These are phyloP conservation scores for Vireo altiloquus DNA, from an alignment of 2,113 vertebrate genomes.

Conservation along the genomic window DNA sequence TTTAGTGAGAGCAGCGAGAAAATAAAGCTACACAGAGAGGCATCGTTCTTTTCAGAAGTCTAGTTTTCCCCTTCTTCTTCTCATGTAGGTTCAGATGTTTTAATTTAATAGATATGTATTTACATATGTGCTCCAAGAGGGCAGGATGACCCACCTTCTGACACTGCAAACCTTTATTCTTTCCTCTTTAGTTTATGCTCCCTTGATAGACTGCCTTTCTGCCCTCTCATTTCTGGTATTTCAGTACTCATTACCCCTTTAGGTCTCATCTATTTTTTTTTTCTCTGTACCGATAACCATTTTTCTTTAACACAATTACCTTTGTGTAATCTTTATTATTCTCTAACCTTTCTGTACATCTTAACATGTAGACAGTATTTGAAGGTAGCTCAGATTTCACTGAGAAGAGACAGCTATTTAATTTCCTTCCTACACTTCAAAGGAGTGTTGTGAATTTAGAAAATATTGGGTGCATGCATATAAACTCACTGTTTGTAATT, in stretches of 20 bases:
- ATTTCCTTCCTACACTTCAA: conserved; percentile 2
- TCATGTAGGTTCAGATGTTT: background rate
- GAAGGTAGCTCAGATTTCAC: background rate
- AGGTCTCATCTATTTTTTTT: background rate
- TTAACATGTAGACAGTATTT: background rate
- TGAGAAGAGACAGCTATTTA: background rate
- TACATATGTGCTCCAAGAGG: background rate
- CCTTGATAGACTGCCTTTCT: background rate
- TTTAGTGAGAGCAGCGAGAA: background rate
- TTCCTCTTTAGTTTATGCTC: background rate
- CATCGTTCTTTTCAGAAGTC: background rate
- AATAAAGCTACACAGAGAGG: background rate
- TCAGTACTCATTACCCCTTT: background rate
- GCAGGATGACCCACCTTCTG: background rate
- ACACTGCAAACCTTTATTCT: background rate
- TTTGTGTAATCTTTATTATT: background rate
- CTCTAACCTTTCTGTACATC: background rate
- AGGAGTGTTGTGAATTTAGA: background rate
- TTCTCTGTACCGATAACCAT: background rate
- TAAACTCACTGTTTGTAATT: background rate
- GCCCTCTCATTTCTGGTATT: background rate
- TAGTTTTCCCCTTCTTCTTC: background rate
- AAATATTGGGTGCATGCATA: background rate
- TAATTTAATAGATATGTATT: background rate
- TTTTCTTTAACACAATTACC: background rate